These are phyloP conservation scores for Pyrgilauda ruficollis DNA, from an alignment of 2,113 vertebrate genomes.

Conservation along the genomic window DNA sequence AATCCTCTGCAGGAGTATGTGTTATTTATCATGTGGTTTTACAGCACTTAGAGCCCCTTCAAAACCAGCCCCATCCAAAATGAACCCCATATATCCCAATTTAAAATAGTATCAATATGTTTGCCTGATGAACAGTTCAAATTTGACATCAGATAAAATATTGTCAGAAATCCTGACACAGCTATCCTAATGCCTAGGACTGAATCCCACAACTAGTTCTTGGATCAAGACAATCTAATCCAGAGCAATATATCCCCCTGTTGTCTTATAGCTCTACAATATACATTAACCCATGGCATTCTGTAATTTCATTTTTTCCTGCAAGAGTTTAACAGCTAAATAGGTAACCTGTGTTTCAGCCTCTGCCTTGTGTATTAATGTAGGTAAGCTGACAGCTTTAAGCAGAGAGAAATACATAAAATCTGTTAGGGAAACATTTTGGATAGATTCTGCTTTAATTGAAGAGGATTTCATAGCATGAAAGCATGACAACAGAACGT, in stretches of 20 bases:
- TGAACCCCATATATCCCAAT: not conserved
- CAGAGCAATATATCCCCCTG: not conserved
- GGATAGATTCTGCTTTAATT: not conserved
- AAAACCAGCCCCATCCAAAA: not conserved
- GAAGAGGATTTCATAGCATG: not conserved
- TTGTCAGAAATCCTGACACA: not conserved
- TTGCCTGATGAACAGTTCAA: not conserved
- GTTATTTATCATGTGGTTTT: not conserved
- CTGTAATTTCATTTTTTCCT: not conserved
- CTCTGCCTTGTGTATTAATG: not conserved
- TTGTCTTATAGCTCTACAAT: accelerated
- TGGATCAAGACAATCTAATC: not conserved
- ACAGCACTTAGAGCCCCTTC: not conserved
- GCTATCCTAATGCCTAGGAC: no score
- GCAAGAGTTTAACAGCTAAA: not conserved
- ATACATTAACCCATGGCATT: not conserved
- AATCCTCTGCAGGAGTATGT: not conserved
- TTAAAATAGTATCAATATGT: not conserved
- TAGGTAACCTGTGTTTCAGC: not conserved
- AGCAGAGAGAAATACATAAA: not conserved
- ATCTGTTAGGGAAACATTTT: not conserved
- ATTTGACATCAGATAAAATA: not conserved
- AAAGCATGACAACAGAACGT: not conserved
- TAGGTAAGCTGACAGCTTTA: not conserved
- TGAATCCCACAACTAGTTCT: not conserved